Conservation (phyloP, 1,140 invertebrate genomes). For the Episyrphus balteatus region DNA sequence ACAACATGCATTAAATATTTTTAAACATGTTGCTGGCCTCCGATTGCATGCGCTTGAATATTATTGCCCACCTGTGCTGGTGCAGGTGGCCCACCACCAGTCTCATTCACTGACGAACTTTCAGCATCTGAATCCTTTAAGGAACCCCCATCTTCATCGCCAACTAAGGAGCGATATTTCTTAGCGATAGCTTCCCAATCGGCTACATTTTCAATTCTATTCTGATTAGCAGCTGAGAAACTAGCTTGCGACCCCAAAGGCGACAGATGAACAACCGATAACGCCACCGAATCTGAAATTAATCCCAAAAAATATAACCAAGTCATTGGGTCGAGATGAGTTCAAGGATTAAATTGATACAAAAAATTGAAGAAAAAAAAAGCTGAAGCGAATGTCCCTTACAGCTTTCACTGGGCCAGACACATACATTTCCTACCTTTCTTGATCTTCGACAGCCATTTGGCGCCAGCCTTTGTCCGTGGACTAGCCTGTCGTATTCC, state of each 20-base stretch:
- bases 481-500: conserved; percentile 64
- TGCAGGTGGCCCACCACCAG: conserved; percentile 12
- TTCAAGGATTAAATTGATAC: background rate
- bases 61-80: conserved; percentile 30
- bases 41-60: background rate
- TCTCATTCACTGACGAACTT: conserved; percentile 25
- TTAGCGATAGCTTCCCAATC: conserved; percentile 84
- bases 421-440: conserved; percentile 43
- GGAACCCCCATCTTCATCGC: conserved; percentile 32
- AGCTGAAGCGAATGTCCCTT: conserved; percentile 5
- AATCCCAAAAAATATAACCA: conserved; percentile 8
- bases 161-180: conserved; percentile 66
- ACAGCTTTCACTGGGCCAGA: conserved; percentile 19
- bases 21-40: background rate
- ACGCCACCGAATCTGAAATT: conserved; percentile 54
- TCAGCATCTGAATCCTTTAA: conserved; percentile 34
- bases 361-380: conserved; percentile 1
- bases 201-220: conserved; percentile 77
- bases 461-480: conserved; percentile 68
- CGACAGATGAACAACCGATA: conserved; percentile 65
- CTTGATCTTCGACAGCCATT: conserved; percentile 75
- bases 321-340: background rate
- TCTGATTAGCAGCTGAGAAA: conserved; percentile 50
- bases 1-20: background rate
- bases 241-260: conserved; percentile 73